Base-by-base conservation (phyloP, 1,140 invertebrate species). In the Luehdorfia chinensis region DNA sequence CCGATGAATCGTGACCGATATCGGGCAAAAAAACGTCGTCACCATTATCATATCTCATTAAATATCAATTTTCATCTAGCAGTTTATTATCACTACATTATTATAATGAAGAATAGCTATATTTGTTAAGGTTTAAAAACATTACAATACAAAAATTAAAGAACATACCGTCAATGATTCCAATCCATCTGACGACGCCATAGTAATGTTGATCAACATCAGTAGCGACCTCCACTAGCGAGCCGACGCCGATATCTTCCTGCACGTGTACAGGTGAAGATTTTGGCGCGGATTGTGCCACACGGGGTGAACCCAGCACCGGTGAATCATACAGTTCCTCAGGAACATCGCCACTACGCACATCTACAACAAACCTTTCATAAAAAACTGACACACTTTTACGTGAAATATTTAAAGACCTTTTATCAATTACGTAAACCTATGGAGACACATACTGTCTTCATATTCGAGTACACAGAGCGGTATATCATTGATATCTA, bases 131-230 rank as follows among this genome's bases (percentile, higher is more conserved):
- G n/a, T n/a, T n/a, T n/a, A n/a, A n/a, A n/a, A n/a, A n/a, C n/a
- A n/a, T n/a, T n/a, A n/a, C n/a, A n/a, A n/a, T n/a, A n/a, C n/a
- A n/a, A n/a, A n/a, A 32, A 13, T 12, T 8, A n/a, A 91, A 56
- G 93, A 85, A 36, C 91, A 91, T 68, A 93, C 93, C 75, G 90
- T 91, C 57, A 87, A 77, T 70, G 21, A 87, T 85, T 2, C 96
- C 95, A 70, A 97, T 94, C 96, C 96, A 97, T 72, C 93, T 90
- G 50, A 97, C 93, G 5, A 97, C 92, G 34, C 96, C 96, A 87
- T 93, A 93, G 69, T 87, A 75, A 83, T 88, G 56, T 87, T 87
- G 75, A 68, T 79, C 81, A n/a, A 89, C 84, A 58, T 89, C 89
- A 14, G 88, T 89, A 4, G 87, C 87, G 6, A 95, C 91, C 84